Conservation (phyloP, 2,113 vertebrate genomes). For the Pterocles burchelli region DNA sequence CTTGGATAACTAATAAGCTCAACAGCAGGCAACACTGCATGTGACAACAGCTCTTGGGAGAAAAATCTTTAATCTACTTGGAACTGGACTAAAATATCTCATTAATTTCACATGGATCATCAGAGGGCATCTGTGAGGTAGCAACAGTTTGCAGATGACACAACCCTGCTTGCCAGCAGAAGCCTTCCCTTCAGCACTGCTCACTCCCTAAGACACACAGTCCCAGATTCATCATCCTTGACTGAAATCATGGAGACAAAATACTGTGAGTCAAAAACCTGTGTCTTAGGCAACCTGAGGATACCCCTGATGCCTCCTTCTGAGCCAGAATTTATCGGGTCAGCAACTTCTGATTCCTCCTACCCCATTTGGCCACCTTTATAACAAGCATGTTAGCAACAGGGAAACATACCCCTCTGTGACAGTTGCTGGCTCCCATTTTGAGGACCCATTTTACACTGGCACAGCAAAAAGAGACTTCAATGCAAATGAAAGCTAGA, state of each 20-base stretch:
- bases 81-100: not conserved
- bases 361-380: not conserved
- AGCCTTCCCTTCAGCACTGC: not conserved
- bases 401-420: not conserved
- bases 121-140: slow-evolving; percentile 3
- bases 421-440: not conserved
- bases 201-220: not conserved
- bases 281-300: not conserved
- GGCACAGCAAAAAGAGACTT: not conserved
- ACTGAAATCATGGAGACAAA: not conserved
- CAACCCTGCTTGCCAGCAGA: not conserved
- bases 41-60: not conserved
- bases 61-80: not conserved
- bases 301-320: not conserved
- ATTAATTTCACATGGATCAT: slow-evolving; percentile 21
- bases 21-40: not conserved
- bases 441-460: not conserved
- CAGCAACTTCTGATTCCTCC: not conserved
- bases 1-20: not conserved
- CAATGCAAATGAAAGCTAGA: not conserved
- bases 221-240: not conserved
- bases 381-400: not conserved
- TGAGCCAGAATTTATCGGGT: not conserved
- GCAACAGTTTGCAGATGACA: not conserved
- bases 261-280: not conserved